phyloP scores from a whole-genome alignment of 64 coral and sea anemone genomes.

The Stichodactyla mertensii region DNA sequence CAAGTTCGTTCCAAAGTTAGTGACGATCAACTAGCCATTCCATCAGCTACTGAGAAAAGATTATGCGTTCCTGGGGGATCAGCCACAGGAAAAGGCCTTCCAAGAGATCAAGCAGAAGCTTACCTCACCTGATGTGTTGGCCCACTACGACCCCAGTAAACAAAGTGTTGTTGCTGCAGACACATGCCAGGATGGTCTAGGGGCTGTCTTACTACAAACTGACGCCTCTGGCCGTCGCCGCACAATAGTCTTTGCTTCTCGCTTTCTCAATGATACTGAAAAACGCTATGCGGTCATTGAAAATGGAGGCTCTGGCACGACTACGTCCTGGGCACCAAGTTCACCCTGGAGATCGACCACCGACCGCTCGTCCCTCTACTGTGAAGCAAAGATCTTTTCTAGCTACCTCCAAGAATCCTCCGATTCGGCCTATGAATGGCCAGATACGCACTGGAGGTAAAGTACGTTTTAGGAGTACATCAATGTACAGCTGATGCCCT shows the following conservation, averaged over 20 bases:
- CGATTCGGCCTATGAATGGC: constrained; percentile 23
- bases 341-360: constrained; percentile 36
- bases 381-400: constrained; percentile 19
- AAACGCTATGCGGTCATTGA: too few species aligned
- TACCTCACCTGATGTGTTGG: constrained; percentile 14
- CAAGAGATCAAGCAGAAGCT: not conserved
- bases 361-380: constrained; percentile 26
- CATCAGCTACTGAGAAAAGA: constrained; percentile 9
- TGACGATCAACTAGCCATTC: not conserved
- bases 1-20: constrained; percentile 11
- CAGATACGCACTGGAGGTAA: constrained; percentile 14
- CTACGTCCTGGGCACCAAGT: constrained; percentile 12
- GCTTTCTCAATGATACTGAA: too few species aligned
- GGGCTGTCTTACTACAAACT: too few species aligned
- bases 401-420: constrained; percentile 28
- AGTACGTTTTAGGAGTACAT: too few species aligned
- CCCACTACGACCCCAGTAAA: not conserved
- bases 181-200: not conserved
- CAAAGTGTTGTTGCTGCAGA: not conserved
- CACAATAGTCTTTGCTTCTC: too few species aligned
- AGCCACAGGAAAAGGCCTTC: too few species aligned
- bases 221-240: too few species aligned
- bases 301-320: not conserved
- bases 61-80: constrained; percentile 10
- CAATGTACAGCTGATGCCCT: not conserved